Conservation (phyloP, 2,113 vertebrate genomes). For the Nymphicus hollandicus region DNA sequence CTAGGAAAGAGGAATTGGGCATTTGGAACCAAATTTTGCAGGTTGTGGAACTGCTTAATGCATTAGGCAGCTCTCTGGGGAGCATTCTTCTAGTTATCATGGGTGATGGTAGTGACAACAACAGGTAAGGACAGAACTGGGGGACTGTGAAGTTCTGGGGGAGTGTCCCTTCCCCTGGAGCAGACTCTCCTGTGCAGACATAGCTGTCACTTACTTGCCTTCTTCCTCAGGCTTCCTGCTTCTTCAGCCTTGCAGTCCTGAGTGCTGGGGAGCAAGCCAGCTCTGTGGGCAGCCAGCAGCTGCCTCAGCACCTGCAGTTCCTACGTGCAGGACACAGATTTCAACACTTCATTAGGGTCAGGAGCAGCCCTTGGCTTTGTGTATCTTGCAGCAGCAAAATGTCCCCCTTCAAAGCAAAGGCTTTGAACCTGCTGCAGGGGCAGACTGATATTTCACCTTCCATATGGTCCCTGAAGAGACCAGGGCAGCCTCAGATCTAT, state of each 20-base stretch:
- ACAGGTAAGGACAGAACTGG: fast-evolving
- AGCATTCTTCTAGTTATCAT: not conserved
- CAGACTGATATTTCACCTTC: not conserved
- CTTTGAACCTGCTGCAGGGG: conserved; percentile 1
- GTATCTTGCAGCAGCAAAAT: not conserved
- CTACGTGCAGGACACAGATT: not conserved
- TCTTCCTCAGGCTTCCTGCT: not conserved
- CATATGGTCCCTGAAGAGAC: not conserved
- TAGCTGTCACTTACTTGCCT: not conserved
- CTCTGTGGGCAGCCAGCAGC: not conserved
- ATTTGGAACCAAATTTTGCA: not conserved
- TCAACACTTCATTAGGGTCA: not conserved
- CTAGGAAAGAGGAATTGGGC: not conserved
- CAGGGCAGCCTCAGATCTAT: not conserved
- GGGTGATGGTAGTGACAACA: not conserved
- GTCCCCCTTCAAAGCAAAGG: not conserved
- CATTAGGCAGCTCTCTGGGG: not conserved
- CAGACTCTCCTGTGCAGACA: not conserved
- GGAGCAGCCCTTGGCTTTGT: not conserved
- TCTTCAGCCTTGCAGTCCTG: not conserved
- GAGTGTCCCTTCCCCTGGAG: not conserved
- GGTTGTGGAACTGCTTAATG: not conserved
- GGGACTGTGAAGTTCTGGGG: not conserved
- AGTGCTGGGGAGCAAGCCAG: not conserved
- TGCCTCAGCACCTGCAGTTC: not conserved